Evolutionary conservation across 2,888 invertebrate genomes (phyloP).

Genomic region (Sesia apiformis): DNA sequence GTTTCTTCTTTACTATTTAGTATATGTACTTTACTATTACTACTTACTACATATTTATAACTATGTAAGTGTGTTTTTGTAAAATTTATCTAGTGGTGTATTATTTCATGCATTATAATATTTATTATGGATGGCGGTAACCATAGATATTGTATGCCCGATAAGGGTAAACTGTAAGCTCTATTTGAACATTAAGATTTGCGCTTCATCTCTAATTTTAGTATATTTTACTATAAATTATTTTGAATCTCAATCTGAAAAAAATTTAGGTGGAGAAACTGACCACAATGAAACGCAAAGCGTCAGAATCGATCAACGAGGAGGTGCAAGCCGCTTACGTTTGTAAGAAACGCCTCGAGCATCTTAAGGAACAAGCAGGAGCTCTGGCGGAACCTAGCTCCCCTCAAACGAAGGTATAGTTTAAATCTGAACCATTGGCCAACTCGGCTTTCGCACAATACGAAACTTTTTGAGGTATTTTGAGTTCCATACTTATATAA

Average conservation of each 20-base stretch:
- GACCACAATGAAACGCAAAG: constrained; percentile 93
- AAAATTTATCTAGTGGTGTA: no score
- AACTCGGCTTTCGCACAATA: no score
- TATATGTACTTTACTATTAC: no score
- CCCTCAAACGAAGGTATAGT: constrained; percentile 14
- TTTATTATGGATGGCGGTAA: neutral
- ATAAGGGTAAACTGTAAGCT: neutral
- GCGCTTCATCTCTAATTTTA: no score
- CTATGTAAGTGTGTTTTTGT: no score
- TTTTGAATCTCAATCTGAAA: no score
- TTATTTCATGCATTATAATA: neutral
- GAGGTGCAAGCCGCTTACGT: constrained; percentile 93
- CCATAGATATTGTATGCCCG: neutral
- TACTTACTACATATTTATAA: no score
- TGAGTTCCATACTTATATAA: no score
- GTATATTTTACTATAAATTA: no score
- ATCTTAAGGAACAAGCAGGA: constrained; percentile 85
- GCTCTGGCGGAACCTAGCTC: constrained; percentile 41
- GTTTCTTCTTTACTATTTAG: no score
- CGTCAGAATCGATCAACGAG: constrained; percentile 93
- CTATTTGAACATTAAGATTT: neutral
- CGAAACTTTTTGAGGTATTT: no score
- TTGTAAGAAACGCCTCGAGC: constrained; percentile 94
- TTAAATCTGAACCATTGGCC: no score
- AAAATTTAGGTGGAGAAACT: constrained; percentile 82